Conservation (phyloP, 2,888 invertebrate species). For the Acanthococcus lagerstroemiae region DNA sequence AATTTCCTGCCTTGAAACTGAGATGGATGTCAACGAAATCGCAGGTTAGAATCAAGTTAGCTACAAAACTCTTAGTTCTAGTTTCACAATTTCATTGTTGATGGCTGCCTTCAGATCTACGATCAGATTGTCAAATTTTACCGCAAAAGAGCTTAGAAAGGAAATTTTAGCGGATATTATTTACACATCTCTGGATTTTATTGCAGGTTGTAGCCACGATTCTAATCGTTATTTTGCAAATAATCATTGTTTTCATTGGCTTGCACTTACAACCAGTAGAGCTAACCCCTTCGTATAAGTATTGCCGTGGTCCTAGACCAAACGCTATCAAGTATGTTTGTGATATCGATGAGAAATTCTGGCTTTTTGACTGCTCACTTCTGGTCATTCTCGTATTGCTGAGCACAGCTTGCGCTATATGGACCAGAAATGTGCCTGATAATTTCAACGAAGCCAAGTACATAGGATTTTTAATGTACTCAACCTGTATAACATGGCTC, state of each 20-base stretch:
- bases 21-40: background rate
- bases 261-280: too few relatives aligned
- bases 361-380: conserved; percentile 58
- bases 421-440: conserved; percentile 66
- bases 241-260: too few relatives aligned
- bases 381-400: conserved; percentile 59
- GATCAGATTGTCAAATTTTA: background rate
- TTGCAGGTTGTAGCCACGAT: too few relatives aligned
- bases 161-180: too few relatives aligned
- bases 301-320: too few relatives aligned
- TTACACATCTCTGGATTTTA: too few relatives aligned
- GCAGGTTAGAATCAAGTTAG: background rate
- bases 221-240: too few relatives aligned
- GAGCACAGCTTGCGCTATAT: conserved; percentile 65
- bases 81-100: background rate
- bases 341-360: too few relatives aligned
- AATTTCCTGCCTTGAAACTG: background rate
- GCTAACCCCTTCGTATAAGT: too few relatives aligned
- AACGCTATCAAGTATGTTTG: too few relatives aligned
- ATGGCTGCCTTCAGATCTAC: background rate
- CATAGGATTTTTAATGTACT: conserved; percentile 72
- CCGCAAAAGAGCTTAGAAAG: too few relatives aligned
- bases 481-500: conserved; percentile 66
- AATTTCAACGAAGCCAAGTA: conserved; percentile 69
- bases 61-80: background rate